Evolutionary conservation across 2,113 vertebrate species (phyloP).

Genomic region (Dasyurus viverrinus): DNA sequence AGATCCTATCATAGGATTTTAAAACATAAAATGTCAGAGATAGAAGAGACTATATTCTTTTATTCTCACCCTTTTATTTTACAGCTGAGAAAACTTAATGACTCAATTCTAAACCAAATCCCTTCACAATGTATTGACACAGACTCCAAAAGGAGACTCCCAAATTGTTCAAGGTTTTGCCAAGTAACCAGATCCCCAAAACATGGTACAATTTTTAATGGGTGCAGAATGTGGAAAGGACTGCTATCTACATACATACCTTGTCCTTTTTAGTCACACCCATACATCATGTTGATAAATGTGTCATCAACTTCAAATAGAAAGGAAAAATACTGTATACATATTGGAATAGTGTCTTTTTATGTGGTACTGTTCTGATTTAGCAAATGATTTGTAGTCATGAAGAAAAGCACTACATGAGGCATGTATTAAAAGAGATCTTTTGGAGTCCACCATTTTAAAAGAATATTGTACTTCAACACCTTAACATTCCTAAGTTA

Average conservation of each 20-base stretch:
- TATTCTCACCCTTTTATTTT: background rate
- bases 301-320: accelerated
- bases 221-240: background rate
- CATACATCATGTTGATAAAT: accelerated
- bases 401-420: background rate
- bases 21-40: background rate
- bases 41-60: background rate
- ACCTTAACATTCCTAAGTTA: background rate
- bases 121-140: background rate
- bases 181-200: background rate
- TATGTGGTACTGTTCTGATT: background rate
- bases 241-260: background rate
- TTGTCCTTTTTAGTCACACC: background rate
- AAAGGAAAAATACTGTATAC: background rate
- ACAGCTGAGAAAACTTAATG: accelerated
- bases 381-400: background rate
- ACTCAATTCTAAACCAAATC: background rate
- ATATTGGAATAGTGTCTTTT: accelerated
- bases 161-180: background rate
- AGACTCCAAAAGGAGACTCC: background rate
- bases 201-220: too few species aligned
- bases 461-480: background rate
- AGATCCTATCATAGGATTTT: background rate
- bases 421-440: background rate
- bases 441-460: conserved; percentile 4